These are phyloP conservation scores for Steinernema feltiae DNA, from an alignment of 1,140 invertebrate species.

Conservation along the genomic window DNA sequence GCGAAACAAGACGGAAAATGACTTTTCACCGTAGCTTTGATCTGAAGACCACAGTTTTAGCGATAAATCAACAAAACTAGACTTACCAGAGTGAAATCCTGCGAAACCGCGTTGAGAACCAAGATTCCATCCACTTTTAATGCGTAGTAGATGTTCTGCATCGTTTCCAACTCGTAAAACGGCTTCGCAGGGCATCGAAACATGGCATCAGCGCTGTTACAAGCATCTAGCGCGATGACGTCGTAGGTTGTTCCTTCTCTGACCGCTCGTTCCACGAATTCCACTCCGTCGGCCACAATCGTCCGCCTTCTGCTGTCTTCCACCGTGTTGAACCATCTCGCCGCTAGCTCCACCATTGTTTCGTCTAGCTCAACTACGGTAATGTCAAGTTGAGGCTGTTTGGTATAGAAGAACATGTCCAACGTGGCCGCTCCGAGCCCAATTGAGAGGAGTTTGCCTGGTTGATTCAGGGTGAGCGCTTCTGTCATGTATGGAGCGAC, in stretches of 20 bases:
- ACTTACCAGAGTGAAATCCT: too few relatives aligned
- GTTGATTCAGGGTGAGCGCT: background rate
- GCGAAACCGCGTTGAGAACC: background rate
- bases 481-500: background rate
- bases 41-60: too few relatives aligned
- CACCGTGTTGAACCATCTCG: conserved; percentile 16
- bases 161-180: background rate
- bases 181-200: background rate
- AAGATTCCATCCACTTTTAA: background rate
- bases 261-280: background rate
- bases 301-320: background rate
- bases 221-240: background rate
- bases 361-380: conserved; percentile 16
- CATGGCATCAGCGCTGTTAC: background rate
- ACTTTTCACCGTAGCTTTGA: too few relatives aligned
- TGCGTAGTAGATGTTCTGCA: background rate
- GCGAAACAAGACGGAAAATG: too few relatives aligned
- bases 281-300: background rate
- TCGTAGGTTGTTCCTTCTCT: background rate
- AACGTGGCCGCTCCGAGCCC: conserved; percentile 19
- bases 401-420: conserved; percentile 8
- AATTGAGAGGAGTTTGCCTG: conserved; percentile 11
- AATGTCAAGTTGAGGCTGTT: conserved; percentile 12
- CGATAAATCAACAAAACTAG: too few relatives aligned
- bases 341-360: conserved; percentile 10